Percentiles rank a stretch among this genome's conserved stretches.
These are phyloP conservation scores for Triplophysa dalaica DNA, from an alignment of 2,113 vertebrate species.

Conservation along the genomic window DNA sequence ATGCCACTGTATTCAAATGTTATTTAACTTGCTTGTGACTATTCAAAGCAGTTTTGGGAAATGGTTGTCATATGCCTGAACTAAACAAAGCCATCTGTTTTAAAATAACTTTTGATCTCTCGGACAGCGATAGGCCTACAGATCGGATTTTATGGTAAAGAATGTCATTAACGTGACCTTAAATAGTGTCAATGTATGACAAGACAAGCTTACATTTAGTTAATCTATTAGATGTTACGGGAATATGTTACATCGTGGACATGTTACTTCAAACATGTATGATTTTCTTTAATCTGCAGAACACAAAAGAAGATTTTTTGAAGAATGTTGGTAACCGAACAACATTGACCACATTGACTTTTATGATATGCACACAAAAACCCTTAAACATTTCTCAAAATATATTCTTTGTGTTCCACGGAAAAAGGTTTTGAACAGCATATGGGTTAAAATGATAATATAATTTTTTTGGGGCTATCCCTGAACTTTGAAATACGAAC, in stretches of 20 bases:
- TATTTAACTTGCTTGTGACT: background rate
- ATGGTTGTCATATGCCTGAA: background rate
- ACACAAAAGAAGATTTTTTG: background rate
- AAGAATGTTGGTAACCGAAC: too few relatives aligned
- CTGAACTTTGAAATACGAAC: too few relatives aligned
- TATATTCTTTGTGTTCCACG: too few relatives aligned
- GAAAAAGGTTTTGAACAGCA: too few relatives aligned
- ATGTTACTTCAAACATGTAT: too few relatives aligned
- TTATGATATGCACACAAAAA: too few relatives aligned
- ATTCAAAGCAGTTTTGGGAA: background rate
- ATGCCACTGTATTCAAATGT: slow-evolving; percentile 3
- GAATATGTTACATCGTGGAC: background rate
- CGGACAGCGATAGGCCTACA: background rate
- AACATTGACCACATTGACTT: too few relatives aligned
- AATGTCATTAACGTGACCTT: background rate
- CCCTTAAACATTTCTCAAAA: too few relatives aligned
- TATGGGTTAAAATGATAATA: too few relatives aligned
- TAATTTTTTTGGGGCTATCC: too few relatives aligned
- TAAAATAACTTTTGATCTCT: background rate
- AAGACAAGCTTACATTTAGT: background rate
- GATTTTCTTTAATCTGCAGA: background rate
- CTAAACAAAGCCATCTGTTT: background rate
- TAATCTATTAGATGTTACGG: too few relatives aligned
- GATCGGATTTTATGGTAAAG: background rate
- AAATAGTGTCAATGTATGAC: background rate